Evolutionary conservation across 2,113 vertebrate genomes (phyloP), one percentile per base, ranked within the genome.

Genomic region (Bostrychus sinensis): DNA sequence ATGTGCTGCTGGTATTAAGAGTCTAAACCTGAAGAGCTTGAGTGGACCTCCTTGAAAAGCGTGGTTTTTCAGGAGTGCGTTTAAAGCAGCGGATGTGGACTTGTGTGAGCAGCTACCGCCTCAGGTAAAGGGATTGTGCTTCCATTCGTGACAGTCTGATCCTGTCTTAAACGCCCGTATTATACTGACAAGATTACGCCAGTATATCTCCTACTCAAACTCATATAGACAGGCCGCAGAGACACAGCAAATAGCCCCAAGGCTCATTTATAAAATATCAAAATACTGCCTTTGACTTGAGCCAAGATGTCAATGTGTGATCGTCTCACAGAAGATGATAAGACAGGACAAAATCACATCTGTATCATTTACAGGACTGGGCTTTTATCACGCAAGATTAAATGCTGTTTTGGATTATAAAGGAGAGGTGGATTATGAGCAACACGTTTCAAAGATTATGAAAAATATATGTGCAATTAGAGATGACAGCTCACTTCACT

Each of bases 91-190:
- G 74, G 81, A 70, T 77, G 82, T 62, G 82, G 83, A 72, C 78
- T 72, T 39, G 72, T 65, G 63, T 46, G 50, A 81, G 74, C 72
- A 80, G 68, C 76, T 69, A 20, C 76, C 77, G 85, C 80, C 67
- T 71, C 87, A 89, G 83, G 89, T 88, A 82, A 88, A 69, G 82
- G 86, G 86, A 87, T 84, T 84, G 87, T 77, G 78, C 78, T 83
- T 83, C 86, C 82, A 82, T 69, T 65, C 66, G 82, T 82, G 88
- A 84, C 85, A 85, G 85, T 63, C 81, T 90, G 84, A 87, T 88
- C 80, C 86, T 16, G 77, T 80, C 73, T 83, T 82, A 81, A 86
- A 86, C 51, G 76, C 82, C 78, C 77, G 86, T 80, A 86, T 91
- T 83, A 86, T 78, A 82, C 83, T 76, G 81, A 86, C 81, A 78